These are phyloP conservation scores for Eclectus roratus DNA, from an alignment of 2,113 vertebrate genomes.

Conservation along the genomic window DNA sequence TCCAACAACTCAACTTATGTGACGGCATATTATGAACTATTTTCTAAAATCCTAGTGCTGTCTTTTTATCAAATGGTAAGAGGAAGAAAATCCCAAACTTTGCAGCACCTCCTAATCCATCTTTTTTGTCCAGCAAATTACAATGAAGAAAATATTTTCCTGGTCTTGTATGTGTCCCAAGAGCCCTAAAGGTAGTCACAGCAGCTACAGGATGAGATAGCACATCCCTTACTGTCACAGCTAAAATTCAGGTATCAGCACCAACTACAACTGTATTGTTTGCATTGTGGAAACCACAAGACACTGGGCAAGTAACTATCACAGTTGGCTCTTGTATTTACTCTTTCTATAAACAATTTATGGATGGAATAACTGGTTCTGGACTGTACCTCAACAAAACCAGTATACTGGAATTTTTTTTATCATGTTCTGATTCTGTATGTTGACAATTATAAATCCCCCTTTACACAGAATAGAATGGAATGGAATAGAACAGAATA, in stretches of 20 bases:
- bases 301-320: not conserved
- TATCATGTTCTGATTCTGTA: not conserved
- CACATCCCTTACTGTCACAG: not conserved
- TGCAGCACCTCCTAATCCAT: not conserved
- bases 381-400: not conserved
- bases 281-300: not conserved
- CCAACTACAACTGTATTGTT: not conserved
- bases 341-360: not conserved
- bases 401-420: not conserved
- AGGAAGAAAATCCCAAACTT: rapidly evolving
- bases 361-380: not conserved
- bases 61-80: not conserved
- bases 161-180: not conserved
- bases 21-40: not conserved
- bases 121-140: not conserved
- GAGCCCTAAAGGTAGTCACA: not conserved
- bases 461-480: not conserved
- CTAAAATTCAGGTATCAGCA: not conserved
- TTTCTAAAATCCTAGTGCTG: not conserved
- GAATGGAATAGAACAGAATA: not conserved
- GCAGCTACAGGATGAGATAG: not conserved
- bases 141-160: not conserved
- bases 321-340: not conserved
- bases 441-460: not conserved
- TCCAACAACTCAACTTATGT: not conserved